These are phyloP conservation scores for Sceloporus undulatus DNA, from an alignment of 2,113 vertebrate species.

Conservation along the genomic window DNA sequence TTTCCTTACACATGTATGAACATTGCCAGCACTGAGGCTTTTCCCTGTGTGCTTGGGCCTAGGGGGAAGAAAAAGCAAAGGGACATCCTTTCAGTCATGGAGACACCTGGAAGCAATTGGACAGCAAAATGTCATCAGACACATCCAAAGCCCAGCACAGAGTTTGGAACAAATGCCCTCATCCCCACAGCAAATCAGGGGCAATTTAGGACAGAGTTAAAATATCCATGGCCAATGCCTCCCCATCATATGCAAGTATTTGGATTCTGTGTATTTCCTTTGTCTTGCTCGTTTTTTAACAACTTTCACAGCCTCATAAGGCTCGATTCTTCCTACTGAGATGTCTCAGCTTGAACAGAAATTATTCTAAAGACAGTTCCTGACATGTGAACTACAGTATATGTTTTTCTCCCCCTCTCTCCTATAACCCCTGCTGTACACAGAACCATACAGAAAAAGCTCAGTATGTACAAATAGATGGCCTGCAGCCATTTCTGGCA, in stretches of 20 bases:
- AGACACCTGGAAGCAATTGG: background rate
- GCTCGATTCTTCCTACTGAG: background rate
- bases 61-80: background rate
- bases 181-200: too few relatives aligned
- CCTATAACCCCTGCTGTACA: background rate
- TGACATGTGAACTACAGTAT: background rate
- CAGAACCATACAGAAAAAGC: background rate
- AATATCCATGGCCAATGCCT: background rate
- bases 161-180: too few relatives aligned
- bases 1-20: background rate
- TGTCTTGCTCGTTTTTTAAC: background rate
- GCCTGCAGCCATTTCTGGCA: background rate
- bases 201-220: background rate
- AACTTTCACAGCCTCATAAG: background rate
- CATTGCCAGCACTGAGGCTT: too few relatives aligned
- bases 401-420: background rate
- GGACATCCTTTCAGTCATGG: background rate
- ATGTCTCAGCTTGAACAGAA: background rate
- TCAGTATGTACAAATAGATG: background rate
- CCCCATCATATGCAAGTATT: background rate
- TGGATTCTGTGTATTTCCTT: too few relatives aligned
- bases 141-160: too few relatives aligned
- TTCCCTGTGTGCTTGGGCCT: too few relatives aligned
- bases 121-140: background rate
- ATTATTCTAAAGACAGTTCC: background rate